Base-by-base conservation (phyloP, 2,888 invertebrate genomes). In the Watsonalla binaria region DNA sequence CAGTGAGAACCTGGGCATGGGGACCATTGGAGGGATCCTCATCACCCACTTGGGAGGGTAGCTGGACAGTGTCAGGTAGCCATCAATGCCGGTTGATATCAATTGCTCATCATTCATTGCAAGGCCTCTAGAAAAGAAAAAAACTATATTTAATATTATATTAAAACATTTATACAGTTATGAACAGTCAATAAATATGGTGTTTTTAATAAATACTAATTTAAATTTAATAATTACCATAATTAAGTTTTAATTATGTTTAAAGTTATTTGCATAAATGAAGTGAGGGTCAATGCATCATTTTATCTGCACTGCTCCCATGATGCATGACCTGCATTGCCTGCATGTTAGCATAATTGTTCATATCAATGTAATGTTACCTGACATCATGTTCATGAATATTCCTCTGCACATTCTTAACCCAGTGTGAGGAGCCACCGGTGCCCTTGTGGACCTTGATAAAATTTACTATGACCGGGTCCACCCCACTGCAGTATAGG, bases 341-440 rank as follows among this genome's bases (percentile, higher is more conserved):
- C n/a, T n/a, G n/a, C n/a, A n/a, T n/a, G n/a, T n/a, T n/a, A n/a
- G n/a, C n/a, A n/a, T n/a, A n/a, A n/a, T n/a, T 24, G 24, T 24
- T 24, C 24, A 24, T 24, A 4, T 24, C 4, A 24, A 24, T 24
- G 24, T 24, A 24, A 24, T 9, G 46, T 51, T 76, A 90, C 87
- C 92, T 88, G 0, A 98, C 96, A 85, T 98, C 98, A 78, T 98
- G 97, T 50, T 94, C 94, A 80, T 98, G 98, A 51, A 96, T 93
- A 70, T 93, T 92, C 56, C 96, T 92, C 62, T 96, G 95, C 6
- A 95, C 92, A 65, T 95, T 94, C 73, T 95, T 95, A 0, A 97
- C 94, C 98, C 98, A 98, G 59, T 93, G 93, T n/a, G 93, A 90
- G 34, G 82, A 83, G 51, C 91, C 89, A 59, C 86, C 78, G 9